Evolutionary conservation across 2,113 vertebrate genomes (phyloP).

Genomic region (Sminthopsis crassicaudata): DNA sequence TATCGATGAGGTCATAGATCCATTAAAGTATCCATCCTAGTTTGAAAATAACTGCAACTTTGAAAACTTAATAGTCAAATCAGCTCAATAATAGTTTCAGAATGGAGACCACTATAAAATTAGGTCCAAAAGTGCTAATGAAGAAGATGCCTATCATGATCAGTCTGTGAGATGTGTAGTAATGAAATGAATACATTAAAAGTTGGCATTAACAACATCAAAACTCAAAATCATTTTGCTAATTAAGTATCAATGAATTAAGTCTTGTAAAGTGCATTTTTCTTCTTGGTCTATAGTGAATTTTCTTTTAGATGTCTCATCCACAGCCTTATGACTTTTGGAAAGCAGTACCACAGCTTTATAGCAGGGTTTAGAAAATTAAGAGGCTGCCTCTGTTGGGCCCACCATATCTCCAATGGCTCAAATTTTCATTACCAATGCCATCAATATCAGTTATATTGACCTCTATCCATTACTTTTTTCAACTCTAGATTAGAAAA

Average conservation of each 20-base stretch:
- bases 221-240: conserved; percentile 42
- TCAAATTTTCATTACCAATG: conserved; percentile 22
- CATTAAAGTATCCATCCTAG: background rate
- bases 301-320: conserved; percentile 41
- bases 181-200: conserved; percentile 48
- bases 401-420: conserved; percentile 31
- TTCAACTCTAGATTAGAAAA: conserved; percentile 61
- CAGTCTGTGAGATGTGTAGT: conserved; percentile 39
- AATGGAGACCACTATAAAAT: conserved; percentile 53
- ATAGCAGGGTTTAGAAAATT: background rate
- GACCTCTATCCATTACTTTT: conserved; percentile 49
- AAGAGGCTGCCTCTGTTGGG: background rate
- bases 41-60: conserved; percentile 50
- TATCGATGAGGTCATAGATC: background rate
- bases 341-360: conserved; percentile 34
- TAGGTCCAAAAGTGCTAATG: conserved; percentile 48
- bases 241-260: conserved; percentile 51
- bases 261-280: conserved; percentile 17
- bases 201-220: conserved; percentile 52
- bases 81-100: conserved; percentile 53
- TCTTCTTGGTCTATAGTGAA: conserved; percentile 20
- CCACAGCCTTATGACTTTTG: conserved; percentile 36
- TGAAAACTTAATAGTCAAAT: conserved; percentile 53
- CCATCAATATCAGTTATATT: conserved; percentile 31
- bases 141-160: conserved; percentile 50